These are phyloP conservation scores for Acropternis orthonyx DNA, from an alignment of 2,797 vertebrate genomes.

Conservation along the genomic window DNA sequence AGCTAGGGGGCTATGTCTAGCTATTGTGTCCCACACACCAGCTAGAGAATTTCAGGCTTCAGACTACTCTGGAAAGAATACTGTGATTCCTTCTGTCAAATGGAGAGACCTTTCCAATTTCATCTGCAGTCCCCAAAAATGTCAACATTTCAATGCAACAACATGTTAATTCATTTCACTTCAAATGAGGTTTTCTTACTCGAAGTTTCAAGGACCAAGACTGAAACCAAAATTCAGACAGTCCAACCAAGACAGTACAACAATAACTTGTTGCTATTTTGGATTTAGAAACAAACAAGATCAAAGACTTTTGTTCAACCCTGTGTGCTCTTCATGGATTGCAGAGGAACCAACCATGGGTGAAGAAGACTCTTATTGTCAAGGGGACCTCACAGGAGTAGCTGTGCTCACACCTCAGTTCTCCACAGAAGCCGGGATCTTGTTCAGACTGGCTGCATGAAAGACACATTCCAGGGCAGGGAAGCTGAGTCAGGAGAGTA, in stretches of 20 bases:
- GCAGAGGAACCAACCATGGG: not conserved
- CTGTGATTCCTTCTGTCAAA: not conserved
- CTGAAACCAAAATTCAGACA: not conserved
- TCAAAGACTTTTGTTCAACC: not conserved
- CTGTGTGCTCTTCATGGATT: not conserved
- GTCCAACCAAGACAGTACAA: not conserved
- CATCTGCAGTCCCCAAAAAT: not conserved
- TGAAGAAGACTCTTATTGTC: not conserved
- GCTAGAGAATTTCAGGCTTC: not conserved
- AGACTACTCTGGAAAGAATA: not conserved
- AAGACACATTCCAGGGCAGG: not conserved
- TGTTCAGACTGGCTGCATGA: constrained; percentile 25
- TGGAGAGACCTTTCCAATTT: not conserved
- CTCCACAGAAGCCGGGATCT: not conserved
- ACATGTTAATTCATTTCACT: not conserved
- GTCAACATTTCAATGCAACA: not conserved
- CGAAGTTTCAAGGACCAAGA: not conserved
- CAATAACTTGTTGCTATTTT: not conserved
- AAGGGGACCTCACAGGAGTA: not conserved
- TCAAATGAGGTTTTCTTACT: not conserved
- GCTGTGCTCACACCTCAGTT: not conserved
- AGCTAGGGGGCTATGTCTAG: not conserved
- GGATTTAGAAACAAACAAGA: not conserved
- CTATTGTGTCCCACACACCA: not conserved
- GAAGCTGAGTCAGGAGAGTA: not conserved